Conservation (phyloP, 2,888 invertebrate species). For the Campoplex capitator region DNA sequence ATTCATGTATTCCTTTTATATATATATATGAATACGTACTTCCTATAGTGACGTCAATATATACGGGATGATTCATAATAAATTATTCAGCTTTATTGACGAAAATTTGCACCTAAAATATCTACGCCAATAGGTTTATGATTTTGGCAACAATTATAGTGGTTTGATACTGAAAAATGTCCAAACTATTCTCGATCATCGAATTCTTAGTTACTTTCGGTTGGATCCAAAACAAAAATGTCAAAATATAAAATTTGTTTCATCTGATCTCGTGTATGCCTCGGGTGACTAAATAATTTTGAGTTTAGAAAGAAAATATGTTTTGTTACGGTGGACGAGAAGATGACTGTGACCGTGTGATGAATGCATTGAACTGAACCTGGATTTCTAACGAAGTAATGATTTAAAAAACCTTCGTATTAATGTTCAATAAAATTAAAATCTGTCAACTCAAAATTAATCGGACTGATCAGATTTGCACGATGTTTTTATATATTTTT, state of each 20-base stretch:
- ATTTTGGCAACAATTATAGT: neutral
- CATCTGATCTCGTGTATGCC: too few relatives aligned
- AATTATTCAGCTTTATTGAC: neutral
- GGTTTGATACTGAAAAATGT: neutral
- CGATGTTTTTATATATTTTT: neutral
- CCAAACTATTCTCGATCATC: neutral
- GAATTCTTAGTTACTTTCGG: neutral
- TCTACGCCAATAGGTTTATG: neutral
- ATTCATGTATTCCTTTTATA: neutral
- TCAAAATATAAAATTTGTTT: neutral
- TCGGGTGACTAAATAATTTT: too few relatives aligned
- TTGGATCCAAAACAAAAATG: neutral
- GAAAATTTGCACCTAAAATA: neutral
- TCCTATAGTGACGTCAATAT: neutral
- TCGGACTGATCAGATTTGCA: too few relatives aligned
- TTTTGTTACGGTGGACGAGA: neutral
- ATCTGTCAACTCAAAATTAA: neutral
- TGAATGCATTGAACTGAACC: too few relatives aligned
- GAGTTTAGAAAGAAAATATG: too few relatives aligned
- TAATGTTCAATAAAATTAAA: too few relatives aligned
- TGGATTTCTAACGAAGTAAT: too few relatives aligned
- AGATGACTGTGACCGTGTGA: neutral
- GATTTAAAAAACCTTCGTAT: too few relatives aligned
- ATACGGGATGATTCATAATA: constrained; percentile 11
- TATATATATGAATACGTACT: constrained; percentile 1